Base-by-base conservation (phyloP, 2,113 vertebrate species). In the Gadus macrocephalus region DNA sequence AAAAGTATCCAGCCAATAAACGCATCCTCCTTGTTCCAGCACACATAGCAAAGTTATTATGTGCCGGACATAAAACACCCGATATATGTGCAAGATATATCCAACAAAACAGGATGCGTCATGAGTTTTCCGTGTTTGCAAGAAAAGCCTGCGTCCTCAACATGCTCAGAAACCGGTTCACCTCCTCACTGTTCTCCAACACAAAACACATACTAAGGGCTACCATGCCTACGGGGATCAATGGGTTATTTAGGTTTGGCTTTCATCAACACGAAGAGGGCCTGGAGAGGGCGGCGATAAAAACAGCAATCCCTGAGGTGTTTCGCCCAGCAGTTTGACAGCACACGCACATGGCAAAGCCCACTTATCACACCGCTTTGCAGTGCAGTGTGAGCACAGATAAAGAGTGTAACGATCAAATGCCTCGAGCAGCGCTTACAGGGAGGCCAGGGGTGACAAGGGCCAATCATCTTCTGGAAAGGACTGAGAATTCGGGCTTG, bases 381-480 rank as follows among this genome's bases (percentile, higher is more conserved):
- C 74, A 69, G 78, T 66, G 78, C 83, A 79, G 84, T 80, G 82
- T 66, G 73, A 78, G 73, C 59, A 69, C 72, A 84, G 89, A 90
- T 87, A 87, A 88, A 81, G 77, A 81, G 72, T 67, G 69, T 79
- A 81, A 76, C 38, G 78, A 89, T 85, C 80, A 89, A 89, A 86
- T 80, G 73, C 79, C 73, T 79, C 53, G 20, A 74, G 85, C 79
- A 85, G 71, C 22, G 66, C 68, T 73, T 25, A n/a, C 61, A 7
- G 64, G 71, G 67, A 28, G 49, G 66, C 1, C n/a, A 1, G 19
- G 11, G 27, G 31, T 31, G 49, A 27, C n/a, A 77, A 75, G 77
- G 49, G 75, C 72, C 67, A 72, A 73, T 79, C 78, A 12, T 17
- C 83, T 72, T 81, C 67, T 82, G 73, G 74, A 79, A 73, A 78